Evolutionary conservation across 2,113 vertebrate species (phyloP).

Genomic region (Pandion haliaetus): DNA sequence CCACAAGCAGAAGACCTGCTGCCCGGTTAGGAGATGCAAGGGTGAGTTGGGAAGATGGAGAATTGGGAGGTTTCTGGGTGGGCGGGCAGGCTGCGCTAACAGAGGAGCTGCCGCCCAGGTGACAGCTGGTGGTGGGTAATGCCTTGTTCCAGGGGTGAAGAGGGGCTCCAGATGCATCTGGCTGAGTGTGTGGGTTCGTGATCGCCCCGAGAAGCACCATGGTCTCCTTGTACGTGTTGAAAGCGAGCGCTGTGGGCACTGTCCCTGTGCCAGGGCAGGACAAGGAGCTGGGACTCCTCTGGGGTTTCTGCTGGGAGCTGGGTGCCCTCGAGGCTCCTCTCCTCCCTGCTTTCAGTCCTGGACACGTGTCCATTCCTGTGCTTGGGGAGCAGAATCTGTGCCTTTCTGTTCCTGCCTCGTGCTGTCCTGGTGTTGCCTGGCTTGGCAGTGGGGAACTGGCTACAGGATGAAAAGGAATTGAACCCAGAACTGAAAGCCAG

Average conservation of each 20-base stretch:
- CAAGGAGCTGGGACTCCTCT: background rate
- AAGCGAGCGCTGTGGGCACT: background rate
- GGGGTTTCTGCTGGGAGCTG: background rate
- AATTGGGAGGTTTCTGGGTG: accelerated
- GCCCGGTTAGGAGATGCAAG: background rate
- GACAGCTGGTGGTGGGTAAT: background rate
- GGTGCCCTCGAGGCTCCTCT: background rate
- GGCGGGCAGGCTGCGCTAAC: background rate
- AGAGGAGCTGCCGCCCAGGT: background rate
- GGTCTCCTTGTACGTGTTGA: background rate
- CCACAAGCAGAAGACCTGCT: background rate
- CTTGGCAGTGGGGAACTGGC: background rate
- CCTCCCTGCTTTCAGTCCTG: background rate
- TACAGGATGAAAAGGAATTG: background rate
- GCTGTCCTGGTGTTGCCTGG: background rate
- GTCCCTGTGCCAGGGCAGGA: accelerated
- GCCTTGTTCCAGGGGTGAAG: background rate
- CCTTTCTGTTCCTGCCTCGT: background rate
- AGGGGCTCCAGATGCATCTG: background rate
- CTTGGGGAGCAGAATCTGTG: background rate
- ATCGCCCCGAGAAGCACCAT: accelerated
- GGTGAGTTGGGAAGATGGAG: background rate
- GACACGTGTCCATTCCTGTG: accelerated
- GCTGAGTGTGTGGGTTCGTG: accelerated
- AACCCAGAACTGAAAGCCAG: background rate